phyloP scores from a whole-genome alignment of 2,797 vertebrate genomes.

The Prunella strophiata region DNA sequence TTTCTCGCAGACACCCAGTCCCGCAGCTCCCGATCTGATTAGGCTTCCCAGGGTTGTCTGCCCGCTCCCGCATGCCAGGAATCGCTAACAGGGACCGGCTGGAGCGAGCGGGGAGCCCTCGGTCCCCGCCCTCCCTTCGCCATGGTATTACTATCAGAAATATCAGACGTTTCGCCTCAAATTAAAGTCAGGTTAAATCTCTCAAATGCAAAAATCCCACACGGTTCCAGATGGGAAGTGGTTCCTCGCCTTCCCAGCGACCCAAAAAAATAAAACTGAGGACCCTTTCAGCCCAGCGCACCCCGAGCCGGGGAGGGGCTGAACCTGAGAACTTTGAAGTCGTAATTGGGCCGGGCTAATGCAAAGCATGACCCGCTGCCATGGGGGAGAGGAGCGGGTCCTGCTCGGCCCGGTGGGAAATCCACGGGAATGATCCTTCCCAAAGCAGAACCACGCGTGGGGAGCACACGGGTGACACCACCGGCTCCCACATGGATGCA shows the following conservation, averaged over 20 bases:
- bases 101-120: conserved; percentile 31
- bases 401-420: not conserved
- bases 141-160: conserved; percentile 76
- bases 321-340: conserved; percentile 70
- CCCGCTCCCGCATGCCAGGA: conserved; percentile 37
- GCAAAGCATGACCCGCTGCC: conserved; percentile 58
- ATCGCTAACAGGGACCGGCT: conserved; percentile 66
- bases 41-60: conserved; percentile 13
- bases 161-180: conserved; percentile 76
- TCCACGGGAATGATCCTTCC: not conserved
- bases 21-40: conserved; percentile 34
- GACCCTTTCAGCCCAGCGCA: conserved; percentile 31
- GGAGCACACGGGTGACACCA: not conserved
- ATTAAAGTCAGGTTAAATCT: conserved; percentile 79
- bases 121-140: not conserved
- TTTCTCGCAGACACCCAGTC: conserved; percentile 57
- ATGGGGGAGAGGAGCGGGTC: not conserved
- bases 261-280: conserved; percentile 28
- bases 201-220: conserved; percentile 69
- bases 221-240: conserved; percentile 76
- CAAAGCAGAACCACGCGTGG: conserved; percentile 47
- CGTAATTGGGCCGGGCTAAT: conserved; percentile 63
- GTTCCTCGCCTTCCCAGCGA: conserved; percentile 11
- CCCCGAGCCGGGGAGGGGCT: not conserved
- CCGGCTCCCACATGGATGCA: fast-evolving